Conservation (phyloP, 2,113 vertebrate species). For the Dromiciops gliroides region DNA sequence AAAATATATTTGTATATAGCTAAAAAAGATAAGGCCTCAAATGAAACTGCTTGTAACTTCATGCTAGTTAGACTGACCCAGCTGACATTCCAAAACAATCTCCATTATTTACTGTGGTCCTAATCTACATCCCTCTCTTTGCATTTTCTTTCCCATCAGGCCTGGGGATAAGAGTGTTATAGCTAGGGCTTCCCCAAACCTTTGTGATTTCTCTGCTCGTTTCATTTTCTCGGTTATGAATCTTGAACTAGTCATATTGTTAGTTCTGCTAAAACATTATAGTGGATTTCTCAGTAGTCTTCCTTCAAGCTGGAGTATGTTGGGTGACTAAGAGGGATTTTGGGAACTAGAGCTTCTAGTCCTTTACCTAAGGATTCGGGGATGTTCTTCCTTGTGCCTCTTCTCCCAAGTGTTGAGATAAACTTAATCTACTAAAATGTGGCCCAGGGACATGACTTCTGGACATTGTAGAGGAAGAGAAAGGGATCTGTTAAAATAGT, state of each 20-base stretch:
- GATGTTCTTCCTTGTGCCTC: slow-evolving; percentile 18
- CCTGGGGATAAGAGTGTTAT: neutral
- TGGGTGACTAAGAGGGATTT: neutral
- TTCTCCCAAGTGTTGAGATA: neutral
- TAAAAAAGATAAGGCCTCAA: neutral
- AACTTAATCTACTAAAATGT: slow-evolving; percentile 30
- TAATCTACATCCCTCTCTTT: neutral
- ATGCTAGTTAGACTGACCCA: neutral
- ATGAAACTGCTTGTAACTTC: neutral
- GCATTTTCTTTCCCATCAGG: neutral
- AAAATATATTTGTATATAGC: too few species aligned
- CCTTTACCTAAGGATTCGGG: neutral
- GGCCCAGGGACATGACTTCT: neutral
- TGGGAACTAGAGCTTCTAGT: neutral
- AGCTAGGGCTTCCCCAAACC: neutral
- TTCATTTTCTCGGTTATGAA: neutral
- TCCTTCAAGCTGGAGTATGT: neutral
- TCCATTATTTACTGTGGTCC: neutral
- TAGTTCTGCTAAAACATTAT: neutral
- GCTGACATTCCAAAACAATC: slow-evolving; percentile 1
- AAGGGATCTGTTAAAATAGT: neutral
- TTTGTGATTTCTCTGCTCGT: neutral
- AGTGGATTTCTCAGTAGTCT: neutral
- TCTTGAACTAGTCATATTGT: neutral
- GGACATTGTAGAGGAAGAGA: neutral